These are phyloP conservation scores for Antechinus flavipes DNA, from an alignment of 2,113 vertebrate species.

Conservation along the genomic window DNA sequence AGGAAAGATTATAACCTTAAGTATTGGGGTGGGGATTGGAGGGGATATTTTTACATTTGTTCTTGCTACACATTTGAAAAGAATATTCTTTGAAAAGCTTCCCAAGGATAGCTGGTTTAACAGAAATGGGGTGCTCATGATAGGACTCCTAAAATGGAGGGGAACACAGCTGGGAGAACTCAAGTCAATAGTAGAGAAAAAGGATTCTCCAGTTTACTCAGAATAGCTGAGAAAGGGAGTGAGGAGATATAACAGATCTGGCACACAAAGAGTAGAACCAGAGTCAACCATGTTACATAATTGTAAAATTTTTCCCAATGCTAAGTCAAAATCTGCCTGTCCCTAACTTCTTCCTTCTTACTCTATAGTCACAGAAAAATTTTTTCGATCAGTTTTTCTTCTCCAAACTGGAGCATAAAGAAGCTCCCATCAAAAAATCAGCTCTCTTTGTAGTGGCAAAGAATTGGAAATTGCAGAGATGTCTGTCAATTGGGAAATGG, in stretches of 20 bases:
- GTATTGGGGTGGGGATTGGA: not conserved
- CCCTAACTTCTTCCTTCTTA: not conserved
- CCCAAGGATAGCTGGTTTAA: not conserved
- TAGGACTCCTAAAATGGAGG: not conserved
- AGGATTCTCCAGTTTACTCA: not conserved
- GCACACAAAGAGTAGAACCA: not conserved
- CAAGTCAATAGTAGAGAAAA: not conserved
- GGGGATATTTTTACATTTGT: not conserved
- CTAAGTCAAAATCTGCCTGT: not conserved
- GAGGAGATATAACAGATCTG: not conserved
- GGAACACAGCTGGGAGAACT: not conserved
- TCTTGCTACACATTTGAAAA: not conserved
- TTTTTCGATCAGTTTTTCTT: not conserved
- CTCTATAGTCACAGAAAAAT: not conserved
- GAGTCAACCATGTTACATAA: not conserved
- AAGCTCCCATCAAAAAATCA: not conserved
- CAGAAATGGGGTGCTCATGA: not conserved
- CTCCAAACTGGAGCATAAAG: not conserved
- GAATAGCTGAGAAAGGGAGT: not conserved
- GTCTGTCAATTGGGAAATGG: not conserved
- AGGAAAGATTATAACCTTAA: not conserved
- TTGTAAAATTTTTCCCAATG: not conserved
- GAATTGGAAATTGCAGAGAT: not conserved
- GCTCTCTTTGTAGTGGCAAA: not conserved
- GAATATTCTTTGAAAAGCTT: not conserved